Conservation (phyloP, 2,888 invertebrate species). For the Pemphredon lugubris region DNA sequence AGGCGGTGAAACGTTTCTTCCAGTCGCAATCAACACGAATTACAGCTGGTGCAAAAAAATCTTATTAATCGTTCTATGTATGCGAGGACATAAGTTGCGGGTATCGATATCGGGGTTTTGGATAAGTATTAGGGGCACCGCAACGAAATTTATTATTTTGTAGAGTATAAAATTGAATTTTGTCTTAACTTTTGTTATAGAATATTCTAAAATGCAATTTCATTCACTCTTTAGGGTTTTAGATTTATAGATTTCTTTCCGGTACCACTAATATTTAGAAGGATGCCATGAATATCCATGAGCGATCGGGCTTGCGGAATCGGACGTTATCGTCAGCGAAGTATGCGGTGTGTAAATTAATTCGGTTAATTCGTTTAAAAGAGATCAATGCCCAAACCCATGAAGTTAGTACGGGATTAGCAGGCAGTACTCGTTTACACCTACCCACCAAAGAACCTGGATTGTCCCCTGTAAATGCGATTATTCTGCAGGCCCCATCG, state of each 20-base stretch:
- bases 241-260: too few species aligned
- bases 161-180: too few species aligned
- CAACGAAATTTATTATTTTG: too few species aligned
- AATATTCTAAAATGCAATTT: too few species aligned
- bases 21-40: background rate
- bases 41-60: background rate
- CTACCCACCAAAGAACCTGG: conserved; percentile 91
- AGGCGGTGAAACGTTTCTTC: background rate
- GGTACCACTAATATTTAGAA: too few species aligned
- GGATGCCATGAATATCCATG: conserved; percentile 45
- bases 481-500: conserved; percentile 88
- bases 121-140: too few species aligned
- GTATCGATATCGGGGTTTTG: background rate
- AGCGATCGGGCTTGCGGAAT: conserved; percentile 4
- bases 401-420: background rate
- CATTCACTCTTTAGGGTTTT: too few species aligned
- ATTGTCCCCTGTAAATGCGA: conserved; percentile 98
- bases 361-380: background rate
- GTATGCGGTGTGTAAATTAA: conserved; percentile 30
- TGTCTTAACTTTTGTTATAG: too few species aligned
- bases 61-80: conserved; percentile 3
- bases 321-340: conserved; percentile 13
- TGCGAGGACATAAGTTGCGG: background rate
- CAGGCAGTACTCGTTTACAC: conserved; percentile 13
- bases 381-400: conserved; percentile 1